phyloP scores from a whole-genome alignment of 2,888 invertebrate species.

The Pocota personata region DNA sequence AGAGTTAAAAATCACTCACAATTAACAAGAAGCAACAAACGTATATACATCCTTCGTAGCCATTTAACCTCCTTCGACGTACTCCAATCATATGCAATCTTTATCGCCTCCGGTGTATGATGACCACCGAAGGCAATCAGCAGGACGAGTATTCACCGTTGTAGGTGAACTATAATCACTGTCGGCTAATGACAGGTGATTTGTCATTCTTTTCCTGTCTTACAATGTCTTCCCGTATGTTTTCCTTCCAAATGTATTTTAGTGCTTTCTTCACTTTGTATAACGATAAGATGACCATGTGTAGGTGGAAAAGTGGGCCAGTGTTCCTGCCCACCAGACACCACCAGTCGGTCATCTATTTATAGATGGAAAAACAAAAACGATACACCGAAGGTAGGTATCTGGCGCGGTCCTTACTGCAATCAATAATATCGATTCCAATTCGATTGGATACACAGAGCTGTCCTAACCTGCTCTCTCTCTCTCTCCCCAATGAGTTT shows the following conservation, averaged over 20 bases:
- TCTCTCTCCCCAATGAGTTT: too few species aligned
- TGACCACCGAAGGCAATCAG: neutral
- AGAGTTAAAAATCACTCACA: neutral
- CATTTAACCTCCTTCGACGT: neutral
- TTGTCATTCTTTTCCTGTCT: constrained; percentile 24
- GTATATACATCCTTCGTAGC: neutral
- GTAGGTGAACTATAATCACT: constrained; percentile 57
- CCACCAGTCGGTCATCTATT: constrained; percentile 29
- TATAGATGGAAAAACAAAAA: constrained; percentile 2
- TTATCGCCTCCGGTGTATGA: constrained; percentile 7
- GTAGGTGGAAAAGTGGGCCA: too few species aligned
- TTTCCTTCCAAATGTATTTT: neutral
- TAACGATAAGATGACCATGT: neutral
- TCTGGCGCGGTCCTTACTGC: neutral
- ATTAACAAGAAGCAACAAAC: constrained; percentile 17
- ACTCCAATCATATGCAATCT: constrained; percentile 16
- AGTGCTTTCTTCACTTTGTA: neutral
- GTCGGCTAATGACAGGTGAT: constrained; percentile 60
- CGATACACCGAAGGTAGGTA: constrained; percentile 4
- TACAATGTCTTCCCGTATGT: neutral
- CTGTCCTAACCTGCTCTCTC: constrained; percentile 18
- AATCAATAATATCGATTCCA: constrained; percentile 67
- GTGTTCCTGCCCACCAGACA: constrained; percentile 13
- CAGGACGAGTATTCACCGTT: neutral
- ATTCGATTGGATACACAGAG: constrained; percentile 37